Percentiles rank a stretch among this genome's conserved stretches.
These are phyloP conservation scores for Lasaia peninsularis DNA, from an alignment of 1,140 invertebrate species.

Conservation along the genomic window DNA sequence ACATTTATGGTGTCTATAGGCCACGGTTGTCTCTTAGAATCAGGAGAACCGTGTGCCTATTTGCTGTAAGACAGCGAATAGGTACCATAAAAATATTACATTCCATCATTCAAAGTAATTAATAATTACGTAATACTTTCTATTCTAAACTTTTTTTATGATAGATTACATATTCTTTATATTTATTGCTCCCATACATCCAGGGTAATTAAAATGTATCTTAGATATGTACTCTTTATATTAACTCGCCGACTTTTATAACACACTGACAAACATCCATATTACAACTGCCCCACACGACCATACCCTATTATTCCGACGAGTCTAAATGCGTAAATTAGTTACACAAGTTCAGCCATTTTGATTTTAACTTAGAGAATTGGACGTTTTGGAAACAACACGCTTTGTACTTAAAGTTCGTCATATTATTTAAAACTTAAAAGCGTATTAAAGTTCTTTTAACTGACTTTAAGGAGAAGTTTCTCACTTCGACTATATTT, in stretches of 20 bases:
- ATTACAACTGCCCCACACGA: constrained; percentile 1
- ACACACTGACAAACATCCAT: constrained; percentile 1
- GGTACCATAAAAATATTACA: not conserved
- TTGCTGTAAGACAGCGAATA: no score
- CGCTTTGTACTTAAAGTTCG: not conserved
- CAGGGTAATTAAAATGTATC: not conserved
- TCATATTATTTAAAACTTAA: no score
- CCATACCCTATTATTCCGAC: constrained; percentile 12
- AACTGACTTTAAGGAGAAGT: no score
- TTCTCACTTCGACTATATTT: no score
- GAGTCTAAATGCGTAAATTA: constrained; percentile 23
- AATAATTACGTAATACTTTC: not conserved
- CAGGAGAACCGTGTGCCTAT: no score
- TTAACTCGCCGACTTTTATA: not conserved
- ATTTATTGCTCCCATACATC: constrained; percentile 9
- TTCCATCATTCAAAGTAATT: not conserved
- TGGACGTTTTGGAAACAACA: not conserved
- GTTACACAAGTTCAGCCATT: constrained; percentile 1
- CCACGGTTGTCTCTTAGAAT: no score
- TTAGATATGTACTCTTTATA: constrained; percentile 2
- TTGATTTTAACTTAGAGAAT: not conserved
- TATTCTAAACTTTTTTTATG: not conserved
- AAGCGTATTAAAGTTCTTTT: no score
- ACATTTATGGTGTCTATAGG: no score
- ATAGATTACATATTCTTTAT: not conserved